A percentile compares a stretch with the other conserved stretches of the same genome.
Evolutionary conservation across 2,888 invertebrate species (phyloP).

Genomic region (Scaptomyza cyrtandrae): DNA sequence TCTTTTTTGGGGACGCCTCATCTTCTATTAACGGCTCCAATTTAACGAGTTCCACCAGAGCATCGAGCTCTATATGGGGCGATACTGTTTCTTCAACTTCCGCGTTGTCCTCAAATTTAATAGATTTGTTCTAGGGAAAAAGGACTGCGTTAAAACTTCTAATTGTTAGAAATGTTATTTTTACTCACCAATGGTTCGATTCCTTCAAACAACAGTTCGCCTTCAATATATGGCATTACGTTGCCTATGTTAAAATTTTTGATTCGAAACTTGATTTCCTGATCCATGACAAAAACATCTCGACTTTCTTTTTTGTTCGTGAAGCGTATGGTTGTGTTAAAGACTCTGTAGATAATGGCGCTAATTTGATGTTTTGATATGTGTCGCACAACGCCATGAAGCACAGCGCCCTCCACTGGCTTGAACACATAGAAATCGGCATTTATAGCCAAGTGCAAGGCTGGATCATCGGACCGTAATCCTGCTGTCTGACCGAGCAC

Average conservation of each 20-base stretch:
- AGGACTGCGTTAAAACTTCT: neutral
- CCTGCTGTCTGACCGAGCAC: constrained; percentile 85
- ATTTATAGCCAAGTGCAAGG: constrained; percentile 86
- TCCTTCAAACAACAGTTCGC: constrained; percentile 72
- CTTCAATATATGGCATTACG: constrained; percentile 83
- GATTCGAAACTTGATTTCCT: constrained; percentile 83
- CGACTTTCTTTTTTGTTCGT: constrained; percentile 59
- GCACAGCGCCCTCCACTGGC: constrained; percentile 86
- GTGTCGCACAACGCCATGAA: constrained; percentile 87
- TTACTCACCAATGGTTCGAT: constrained; percentile 39
- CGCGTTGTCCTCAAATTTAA: constrained; percentile 39
- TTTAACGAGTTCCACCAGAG: constrained; percentile 68
- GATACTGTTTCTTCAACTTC: constrained; percentile 43
- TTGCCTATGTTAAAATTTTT: constrained; percentile 81
- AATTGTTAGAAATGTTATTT: neutral
- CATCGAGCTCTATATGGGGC: constrained; percentile 62
- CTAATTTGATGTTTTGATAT: constrained; percentile 86
- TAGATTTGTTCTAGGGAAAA: constrained; percentile 52
- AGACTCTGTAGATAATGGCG: constrained; percentile 87
- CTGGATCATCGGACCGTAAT: constrained; percentile 86
- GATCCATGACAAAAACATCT: constrained; percentile 82
- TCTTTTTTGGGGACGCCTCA: constrained; percentile 33
- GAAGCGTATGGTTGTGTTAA: constrained; percentile 87
- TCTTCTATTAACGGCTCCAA: constrained; percentile 40
- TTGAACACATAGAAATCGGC: constrained; percentile 88